Base-by-base conservation (phyloP, 2,888 invertebrate species). In the Leptura quadrifasciata region DNA sequence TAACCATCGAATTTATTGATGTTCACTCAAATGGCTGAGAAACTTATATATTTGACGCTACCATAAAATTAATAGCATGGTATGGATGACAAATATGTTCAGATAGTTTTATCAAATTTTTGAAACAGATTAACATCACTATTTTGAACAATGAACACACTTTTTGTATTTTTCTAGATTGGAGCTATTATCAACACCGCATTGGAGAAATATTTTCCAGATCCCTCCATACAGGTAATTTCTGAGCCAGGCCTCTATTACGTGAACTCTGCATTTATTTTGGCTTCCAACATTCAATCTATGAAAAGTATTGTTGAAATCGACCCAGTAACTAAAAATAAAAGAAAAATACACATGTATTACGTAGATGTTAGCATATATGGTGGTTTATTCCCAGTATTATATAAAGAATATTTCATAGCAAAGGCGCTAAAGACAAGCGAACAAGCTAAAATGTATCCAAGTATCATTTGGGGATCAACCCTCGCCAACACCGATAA, bases 291-390 rank as follows among this genome's bases (percentile, higher is more conserved):
- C 21, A 72, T 81, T 10, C 79, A 79, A 39, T 75, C 79, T 0
- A 69, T 57, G 35, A 79, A 76, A 55, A 47, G 18, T 2, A 58
- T 31, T 31, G 8, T 31, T 31, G 31, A 3, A 31, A 31, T 8
- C 3, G 31, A 31, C 8, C 31, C 31, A 5, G 31, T 52, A 18
- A 39, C 55, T 21, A 60, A 68, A 27, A 55, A 54, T 3, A 39
- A 18, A 6, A 71, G 75, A 12, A 35, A 60, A 21, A 72, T 27
- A 2, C n/a, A n/a, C n/a, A n/a, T n/a, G n/a, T n/a, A n/a, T n/a
- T n/a, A n/a, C n/a, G n/a, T n/a, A n/a, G n/a, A 98, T 90, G 98
- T 98, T 89, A 98, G 99, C 4, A 97, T 99, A 78, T 99, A 98
- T 89, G 98, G 98, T 75, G 97, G 97, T 72, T 98, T 99, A 92